Conservation (phyloP, 2,797 vertebrate genomes). For the Gallirallus australis region DNA sequence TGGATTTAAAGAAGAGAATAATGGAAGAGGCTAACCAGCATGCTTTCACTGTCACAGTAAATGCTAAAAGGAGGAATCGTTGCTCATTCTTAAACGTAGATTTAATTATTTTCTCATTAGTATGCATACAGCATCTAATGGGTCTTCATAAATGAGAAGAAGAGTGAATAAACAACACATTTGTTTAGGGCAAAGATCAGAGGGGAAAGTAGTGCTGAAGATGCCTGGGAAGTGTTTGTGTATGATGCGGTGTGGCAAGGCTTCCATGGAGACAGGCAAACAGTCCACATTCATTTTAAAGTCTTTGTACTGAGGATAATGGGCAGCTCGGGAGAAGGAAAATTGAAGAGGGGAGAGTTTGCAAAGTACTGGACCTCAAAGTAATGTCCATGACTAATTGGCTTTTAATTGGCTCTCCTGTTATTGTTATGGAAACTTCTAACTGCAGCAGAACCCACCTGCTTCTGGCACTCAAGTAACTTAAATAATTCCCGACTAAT, state of each 20-base stretch:
- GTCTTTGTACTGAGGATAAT: conserved; percentile 73
- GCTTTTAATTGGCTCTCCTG: conserved; percentile 77
- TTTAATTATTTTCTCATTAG: conserved; percentile 16
- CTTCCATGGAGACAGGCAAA: conserved; percentile 78
- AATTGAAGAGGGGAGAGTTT: background rate
- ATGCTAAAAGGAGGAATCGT: background rate
- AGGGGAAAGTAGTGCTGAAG: conserved; percentile 8
- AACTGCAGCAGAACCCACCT: background rate
- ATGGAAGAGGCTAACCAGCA: background rate
- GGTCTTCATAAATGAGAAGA: background rate
- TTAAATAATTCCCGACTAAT: background rate
- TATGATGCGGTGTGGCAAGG: conserved; percentile 15
- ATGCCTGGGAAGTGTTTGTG: conserved; percentile 63
- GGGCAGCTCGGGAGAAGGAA: conserved; percentile 34
- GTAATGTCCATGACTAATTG: conserved; percentile 77
- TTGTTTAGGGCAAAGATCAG: conserved; percentile 63
- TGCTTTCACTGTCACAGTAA: background rate
- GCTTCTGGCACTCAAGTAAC: background rate
- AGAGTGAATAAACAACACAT: conserved; percentile 46
- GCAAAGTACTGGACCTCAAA: conserved; percentile 50
- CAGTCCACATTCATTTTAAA: conserved; percentile 25
- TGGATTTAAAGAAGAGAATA: background rate
- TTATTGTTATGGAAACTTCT: conserved; percentile 15
- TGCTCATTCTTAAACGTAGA: background rate
- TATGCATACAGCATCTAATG: conserved; percentile 33